Base-by-base conservation (phyloP, 2,797 vertebrate species). In the Neomorphus geoffroyi region DNA sequence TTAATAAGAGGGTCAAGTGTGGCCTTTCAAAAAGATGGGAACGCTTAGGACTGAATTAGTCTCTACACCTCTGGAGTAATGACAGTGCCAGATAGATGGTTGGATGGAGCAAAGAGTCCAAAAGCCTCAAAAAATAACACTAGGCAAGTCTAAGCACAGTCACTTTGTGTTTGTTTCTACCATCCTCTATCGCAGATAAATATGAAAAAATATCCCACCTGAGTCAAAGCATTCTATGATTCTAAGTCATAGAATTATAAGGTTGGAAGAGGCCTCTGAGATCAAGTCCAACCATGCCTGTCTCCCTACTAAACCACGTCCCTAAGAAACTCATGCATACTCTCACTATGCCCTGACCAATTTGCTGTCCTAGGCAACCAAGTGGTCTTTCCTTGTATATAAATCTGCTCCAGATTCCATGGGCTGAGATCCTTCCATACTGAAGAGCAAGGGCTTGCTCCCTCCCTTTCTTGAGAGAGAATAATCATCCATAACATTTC, bases 11-110 rank as follows among this genome's bases (percentile, higher is more conserved):
- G 62, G 56, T 65, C 84, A 56, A 90, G 71, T 17, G 90, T 3
- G 61, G 90, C 94, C 90, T 83, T 94, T 90, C 7, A 18, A 90
- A 90, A 73, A 81, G 83, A 78, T 64, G 80, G 83, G 64, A 85
- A 56, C 54, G 1, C 65, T 90, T 86, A 84, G 45, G 67, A 27
- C 2, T 21, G 67, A 83, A 90, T 93, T 93, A 88, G 66, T 70
- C 45, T 66, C 45, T 50, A 12, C 18, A 10, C 71, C 58, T 90
- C 87, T 41, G 64, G 62, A 74, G 71, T 71, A 67, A 90, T 73
- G 73, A 39, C 26, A 30, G 41, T 28, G 77, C 57, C 46, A 60
- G 78, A 66, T 15, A 50, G 88, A 79, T 80, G n/a, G 33, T 1
- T 37, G 85, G n/a, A 50, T 23, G 51, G 86, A 92, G 77, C 39